Percentiles rank a stretch among this genome's conserved stretches.
Evolutionary conservation across 2,888 invertebrate genomes (phyloP).

Genomic region (Mantis religiosa): DNA sequence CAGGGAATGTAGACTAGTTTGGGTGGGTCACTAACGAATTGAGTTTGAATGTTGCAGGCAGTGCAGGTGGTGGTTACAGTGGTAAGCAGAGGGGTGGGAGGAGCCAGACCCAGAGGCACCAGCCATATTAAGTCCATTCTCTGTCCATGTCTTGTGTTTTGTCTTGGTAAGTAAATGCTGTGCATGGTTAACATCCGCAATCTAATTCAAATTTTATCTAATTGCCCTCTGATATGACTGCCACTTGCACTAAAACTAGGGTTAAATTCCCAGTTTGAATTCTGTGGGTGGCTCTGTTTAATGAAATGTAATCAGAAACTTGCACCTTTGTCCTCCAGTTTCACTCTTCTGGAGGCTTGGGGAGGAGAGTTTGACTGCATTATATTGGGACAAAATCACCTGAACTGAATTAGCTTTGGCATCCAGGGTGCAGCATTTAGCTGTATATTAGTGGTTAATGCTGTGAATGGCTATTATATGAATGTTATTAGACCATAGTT

Average conservation of each 20-base stretch:
- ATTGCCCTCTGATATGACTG: background rate
- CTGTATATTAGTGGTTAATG: background rate
- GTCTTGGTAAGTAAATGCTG: conserved; percentile 34
- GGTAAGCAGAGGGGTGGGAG: conserved; percentile 75
- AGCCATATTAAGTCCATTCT: conserved; percentile 65
- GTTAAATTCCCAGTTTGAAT: background rate
- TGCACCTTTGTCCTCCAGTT: too few species aligned
- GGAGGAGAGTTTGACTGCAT: too few species aligned
- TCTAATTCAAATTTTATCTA: background rate
- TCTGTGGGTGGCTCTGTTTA: background rate
- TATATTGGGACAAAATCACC: background rate
- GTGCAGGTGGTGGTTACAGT: conserved; percentile 48
- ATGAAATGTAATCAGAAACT: background rate
- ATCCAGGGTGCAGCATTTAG: background rate
- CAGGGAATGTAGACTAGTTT: background rate
- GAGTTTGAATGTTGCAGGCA: conserved; percentile 37
- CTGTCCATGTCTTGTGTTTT: conserved; percentile 29
- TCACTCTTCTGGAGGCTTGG: too few species aligned
- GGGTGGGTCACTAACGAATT: background rate
- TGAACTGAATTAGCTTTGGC: background rate
- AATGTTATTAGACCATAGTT: background rate
- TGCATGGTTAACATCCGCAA: background rate
- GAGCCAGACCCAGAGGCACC: conserved; percentile 75
- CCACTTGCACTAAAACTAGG: background rate
- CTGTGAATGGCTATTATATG: background rate